These are phyloP conservation scores for Hyaena hyaena DNA, from an alignment of 2,113 vertebrate genomes.

Conservation along the genomic window DNA sequence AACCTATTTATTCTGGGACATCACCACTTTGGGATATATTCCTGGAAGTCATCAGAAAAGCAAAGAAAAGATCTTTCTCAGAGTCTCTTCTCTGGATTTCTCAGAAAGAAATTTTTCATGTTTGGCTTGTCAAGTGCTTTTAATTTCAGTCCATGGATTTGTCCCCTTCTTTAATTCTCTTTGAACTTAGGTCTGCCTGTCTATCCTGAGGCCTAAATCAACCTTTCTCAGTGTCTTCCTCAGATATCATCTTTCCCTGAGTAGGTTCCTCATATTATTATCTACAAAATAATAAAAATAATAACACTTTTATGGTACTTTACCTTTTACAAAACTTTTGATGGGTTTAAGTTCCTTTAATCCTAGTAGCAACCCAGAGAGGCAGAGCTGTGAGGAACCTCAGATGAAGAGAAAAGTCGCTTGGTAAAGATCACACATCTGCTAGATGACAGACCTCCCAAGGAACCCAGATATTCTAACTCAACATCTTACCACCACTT, in stretches of 20 bases:
- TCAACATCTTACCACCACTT: not conserved
- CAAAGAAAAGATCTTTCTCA: slow-evolving; percentile 71
- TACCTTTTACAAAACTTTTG: slow-evolving; percentile 29
- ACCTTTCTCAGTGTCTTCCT: not conserved
- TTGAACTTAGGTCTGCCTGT: slow-evolving; percentile 36
- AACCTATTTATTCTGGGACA: slow-evolving; percentile 78
- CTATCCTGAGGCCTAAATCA: not conserved
- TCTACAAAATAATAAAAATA: not conserved
- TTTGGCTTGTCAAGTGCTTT: slow-evolving; percentile 64
- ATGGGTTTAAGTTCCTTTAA: slow-evolving; percentile 12
- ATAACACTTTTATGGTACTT: not conserved
- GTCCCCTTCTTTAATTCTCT: slow-evolving; percentile 21
- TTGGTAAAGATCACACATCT: not conserved
- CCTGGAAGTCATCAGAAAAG: slow-evolving; percentile 77
- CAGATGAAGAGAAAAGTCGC: not conserved
- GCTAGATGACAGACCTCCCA: not conserved
- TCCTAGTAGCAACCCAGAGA: not conserved
- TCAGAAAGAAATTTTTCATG: slow-evolving; percentile 74
- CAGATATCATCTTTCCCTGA: slow-evolving; percentile 24
- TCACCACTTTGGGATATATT: slow-evolving; percentile 77
- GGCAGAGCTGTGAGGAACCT: not conserved
- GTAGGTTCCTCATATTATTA: not conserved
- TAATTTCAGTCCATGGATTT: slow-evolving; percentile 41
- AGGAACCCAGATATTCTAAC: not conserved
- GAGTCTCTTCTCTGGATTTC: slow-evolving; percentile 71